A percentile compares a stretch with the other conserved stretches of the same genome.
Evolutionary conservation across 2,797 vertebrate genomes (phyloP).

Genomic region (Sandelia bainsii): DNA sequence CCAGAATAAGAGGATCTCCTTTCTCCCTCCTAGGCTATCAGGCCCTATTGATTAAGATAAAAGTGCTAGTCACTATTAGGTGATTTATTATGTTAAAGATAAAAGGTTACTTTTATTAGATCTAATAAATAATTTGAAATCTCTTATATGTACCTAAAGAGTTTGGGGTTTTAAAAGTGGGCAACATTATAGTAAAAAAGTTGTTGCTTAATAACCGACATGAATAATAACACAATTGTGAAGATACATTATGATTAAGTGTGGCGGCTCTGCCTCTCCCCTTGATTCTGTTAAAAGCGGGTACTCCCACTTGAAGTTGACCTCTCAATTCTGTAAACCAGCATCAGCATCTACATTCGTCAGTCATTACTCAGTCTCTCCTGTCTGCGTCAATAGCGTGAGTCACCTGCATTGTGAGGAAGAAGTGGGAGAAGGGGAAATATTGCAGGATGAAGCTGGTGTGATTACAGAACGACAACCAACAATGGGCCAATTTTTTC

Average conservation of each 20-base stretch:
- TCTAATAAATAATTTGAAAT: conserved; percentile 7
- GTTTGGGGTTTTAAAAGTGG: too few relatives aligned
- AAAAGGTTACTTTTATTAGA: conserved; percentile 6
- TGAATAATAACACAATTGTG: too few relatives aligned
- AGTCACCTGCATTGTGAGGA: conserved; percentile 26
- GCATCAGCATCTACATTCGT: neutral
- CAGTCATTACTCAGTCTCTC: neutral
- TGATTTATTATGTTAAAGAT: conserved; percentile 4
- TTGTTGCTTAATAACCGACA: too few relatives aligned
- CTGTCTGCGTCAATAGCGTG: neutral
- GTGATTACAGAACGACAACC: neutral
- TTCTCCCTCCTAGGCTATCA: neutral
- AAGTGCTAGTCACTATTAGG: conserved; percentile 27
- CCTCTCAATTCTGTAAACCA: neutral
- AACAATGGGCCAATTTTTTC: neutral
- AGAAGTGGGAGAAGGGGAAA: neutral
- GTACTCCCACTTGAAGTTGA: neutral
- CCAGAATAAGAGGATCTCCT: conserved; percentile 6
- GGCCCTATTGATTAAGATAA: conserved; percentile 21
- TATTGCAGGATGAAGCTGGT: neutral
- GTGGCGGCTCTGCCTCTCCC: too few relatives aligned
- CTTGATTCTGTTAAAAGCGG: conserved; percentile 4
- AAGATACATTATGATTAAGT: too few relatives aligned
- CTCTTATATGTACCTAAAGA: neutral
- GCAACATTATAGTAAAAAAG: neutral